Base-by-base conservation (phyloP, 2,113 vertebrate species). In the Scatophagus argus region DNA sequence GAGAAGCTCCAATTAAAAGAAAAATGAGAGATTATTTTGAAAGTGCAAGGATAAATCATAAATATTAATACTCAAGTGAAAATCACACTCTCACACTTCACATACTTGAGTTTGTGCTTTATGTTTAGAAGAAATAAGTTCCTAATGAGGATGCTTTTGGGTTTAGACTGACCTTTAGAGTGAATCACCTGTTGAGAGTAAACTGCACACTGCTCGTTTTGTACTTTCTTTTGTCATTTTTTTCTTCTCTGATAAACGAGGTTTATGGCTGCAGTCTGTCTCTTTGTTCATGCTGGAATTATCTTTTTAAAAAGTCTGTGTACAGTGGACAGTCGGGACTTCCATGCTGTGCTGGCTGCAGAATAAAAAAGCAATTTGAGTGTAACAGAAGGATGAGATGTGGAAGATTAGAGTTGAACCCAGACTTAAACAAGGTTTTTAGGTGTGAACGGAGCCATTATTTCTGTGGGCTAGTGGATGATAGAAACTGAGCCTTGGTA, bases 231-330 rank as follows among this genome's bases (percentile, higher is more conserved):
- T 54, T 16, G 27, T 41, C 47, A 41, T 56, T 29, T 59, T 67
- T 59, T 70, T 23, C 47, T 47, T 25, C n/a, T 4, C 17, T 36
- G 9, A 21, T 31, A 54, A 66, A 76, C 31, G 38, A 74, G 46
- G 19, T 41, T 34, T 56, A 16, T 46, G 59, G 58, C 47, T 71
- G 44, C 46, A 51, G 71, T 52, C 39, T 6, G 31, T 79, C 21
- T 67, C 38, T 72, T 72, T 72, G 59, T 79, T 29, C 46, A 58
- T 70, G 36, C 19, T 47, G 12, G 49, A 94, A 95, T 95, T 95
- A 93, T 93, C 91, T 93, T 94, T 91, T 70, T 27, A 41, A 73
- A 74, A 81, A 39, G 23, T 27, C 31, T 54, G 47, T 47, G 3
- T 21, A 16, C 66, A 59, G 38, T 9, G 29, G 34, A 19, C 38